These are phyloP conservation scores for Ia io DNA, from an alignment of 2,113 vertebrate species.

Conservation along the genomic window DNA sequence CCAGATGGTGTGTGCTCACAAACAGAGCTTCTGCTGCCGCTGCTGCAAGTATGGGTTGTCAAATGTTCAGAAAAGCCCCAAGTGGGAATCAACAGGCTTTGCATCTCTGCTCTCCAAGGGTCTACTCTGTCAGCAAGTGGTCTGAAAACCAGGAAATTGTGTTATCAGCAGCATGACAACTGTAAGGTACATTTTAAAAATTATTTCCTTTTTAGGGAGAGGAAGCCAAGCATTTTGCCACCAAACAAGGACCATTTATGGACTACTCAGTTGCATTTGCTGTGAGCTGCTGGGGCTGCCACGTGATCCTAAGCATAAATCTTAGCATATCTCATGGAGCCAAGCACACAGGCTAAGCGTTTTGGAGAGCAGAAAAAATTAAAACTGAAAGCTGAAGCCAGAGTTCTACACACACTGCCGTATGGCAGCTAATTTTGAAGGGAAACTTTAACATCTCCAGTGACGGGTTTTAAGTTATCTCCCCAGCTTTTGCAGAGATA, in stretches of 20 bases:
- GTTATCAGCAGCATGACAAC: not conserved
- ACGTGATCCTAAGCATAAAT: slow-evolving; percentile 49
- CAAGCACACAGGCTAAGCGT: not conserved
- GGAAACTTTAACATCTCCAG: not conserved
- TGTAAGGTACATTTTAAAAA: slow-evolving; percentile 43
- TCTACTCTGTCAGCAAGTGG: slow-evolving; percentile 40
- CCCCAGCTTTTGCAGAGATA: slow-evolving; percentile 1
- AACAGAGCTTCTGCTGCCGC: not conserved
- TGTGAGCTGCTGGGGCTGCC: slow-evolving; percentile 2
- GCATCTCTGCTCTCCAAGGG: not conserved
- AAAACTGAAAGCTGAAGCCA: slow-evolving; percentile 1
- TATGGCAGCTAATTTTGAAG: slow-evolving; percentile 32
- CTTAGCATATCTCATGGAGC: not conserved
- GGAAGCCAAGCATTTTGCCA: slow-evolving; percentile 52
- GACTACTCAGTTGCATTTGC: slow-evolving; percentile 5
- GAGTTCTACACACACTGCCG: not conserved
- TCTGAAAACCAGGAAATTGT: slow-evolving; percentile 38
- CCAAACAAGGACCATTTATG: slow-evolving; percentile 59
- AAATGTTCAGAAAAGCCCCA: slow-evolving; percentile 23
- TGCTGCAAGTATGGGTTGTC: not conserved
- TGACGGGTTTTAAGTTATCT: slow-evolving; percentile 22
- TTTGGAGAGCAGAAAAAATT: not conserved
- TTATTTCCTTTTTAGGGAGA: slow-evolving; percentile 64
- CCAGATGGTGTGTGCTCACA: not conserved
- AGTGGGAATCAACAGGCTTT: slow-evolving; percentile 31